Percentiles rank a stretch among this genome's conserved stretches.
These are phyloP conservation scores for Grapholita molesta DNA, from an alignment of 1,140 invertebrate species.

Conservation along the genomic window DNA sequence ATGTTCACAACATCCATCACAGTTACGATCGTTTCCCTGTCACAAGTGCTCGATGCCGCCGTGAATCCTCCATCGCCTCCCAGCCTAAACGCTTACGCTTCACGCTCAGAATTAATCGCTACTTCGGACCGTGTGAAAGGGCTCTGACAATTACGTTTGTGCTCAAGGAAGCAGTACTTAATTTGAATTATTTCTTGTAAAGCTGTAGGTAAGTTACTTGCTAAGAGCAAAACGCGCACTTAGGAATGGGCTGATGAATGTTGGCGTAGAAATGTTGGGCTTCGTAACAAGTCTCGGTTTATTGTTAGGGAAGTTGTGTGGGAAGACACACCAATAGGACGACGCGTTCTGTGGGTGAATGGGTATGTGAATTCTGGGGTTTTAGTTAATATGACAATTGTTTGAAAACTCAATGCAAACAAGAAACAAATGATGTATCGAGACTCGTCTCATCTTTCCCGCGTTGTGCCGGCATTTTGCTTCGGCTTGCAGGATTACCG, in stretches of 20 bases:
- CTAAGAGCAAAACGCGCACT: slow-evolving; percentile 2
- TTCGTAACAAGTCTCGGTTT: background rate
- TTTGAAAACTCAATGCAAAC: too few species aligned
- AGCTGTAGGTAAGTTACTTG: slow-evolving; percentile 3
- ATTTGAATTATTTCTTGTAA: slow-evolving; percentile 31
- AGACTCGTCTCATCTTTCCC: too few species aligned
- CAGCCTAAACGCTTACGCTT: slow-evolving; percentile 20
- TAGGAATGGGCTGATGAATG: background rate
- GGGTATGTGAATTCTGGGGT: too few species aligned
- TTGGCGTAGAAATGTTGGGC: background rate
- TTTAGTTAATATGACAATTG: too few species aligned
- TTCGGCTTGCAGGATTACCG: too few species aligned
- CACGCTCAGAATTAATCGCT: slow-evolving; percentile 39
- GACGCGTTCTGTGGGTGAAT: background rate
- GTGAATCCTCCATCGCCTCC: background rate
- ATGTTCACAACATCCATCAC: too few species aligned
- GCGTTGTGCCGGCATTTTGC: too few species aligned
- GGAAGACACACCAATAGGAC: too few species aligned
- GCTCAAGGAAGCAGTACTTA: slow-evolving; percentile 33
- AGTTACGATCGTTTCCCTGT: too few species aligned
- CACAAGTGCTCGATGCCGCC: background rate
- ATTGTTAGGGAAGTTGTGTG: background rate
- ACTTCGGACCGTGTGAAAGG: slow-evolving; percentile 19
- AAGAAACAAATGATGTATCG: too few species aligned
- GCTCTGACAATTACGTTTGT: slow-evolving; percentile 30